Percentiles rank a stretch among this genome's conserved stretches.
Conservation (phyloP, 2,797 vertebrate species). For the Xyrichtys novacula region DNA sequence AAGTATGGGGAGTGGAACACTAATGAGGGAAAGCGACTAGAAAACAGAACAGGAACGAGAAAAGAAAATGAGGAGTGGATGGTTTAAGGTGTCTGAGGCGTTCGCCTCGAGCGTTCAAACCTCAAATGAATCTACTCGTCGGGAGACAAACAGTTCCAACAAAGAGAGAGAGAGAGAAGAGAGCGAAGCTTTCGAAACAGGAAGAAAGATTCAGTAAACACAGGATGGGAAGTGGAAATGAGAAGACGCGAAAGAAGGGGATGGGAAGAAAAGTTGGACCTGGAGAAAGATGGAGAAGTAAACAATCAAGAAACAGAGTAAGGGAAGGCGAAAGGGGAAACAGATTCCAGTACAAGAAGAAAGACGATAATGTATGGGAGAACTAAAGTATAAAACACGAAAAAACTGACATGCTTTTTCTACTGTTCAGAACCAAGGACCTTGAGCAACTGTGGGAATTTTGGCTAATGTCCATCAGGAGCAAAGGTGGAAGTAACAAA, state of each 20-base stretch:
- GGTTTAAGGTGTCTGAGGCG: constrained; percentile 54
- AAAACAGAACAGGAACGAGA: constrained; percentile 26
- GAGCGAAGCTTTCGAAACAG: constrained; percentile 37
- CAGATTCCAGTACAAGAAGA: neutral
- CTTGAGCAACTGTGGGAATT: neutral
- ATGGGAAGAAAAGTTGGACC: constrained; percentile 26
- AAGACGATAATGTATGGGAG: constrained; percentile 4
- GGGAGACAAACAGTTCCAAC: constrained; percentile 34
- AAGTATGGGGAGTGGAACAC: constrained; percentile 43
- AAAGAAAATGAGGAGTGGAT: constrained; percentile 40
- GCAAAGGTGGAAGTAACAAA: neutral
- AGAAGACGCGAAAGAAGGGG: constrained; percentile 28
- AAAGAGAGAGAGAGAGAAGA: constrained; percentile 13
- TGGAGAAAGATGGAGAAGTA: constrained; percentile 28
- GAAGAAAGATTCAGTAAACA: constrained; percentile 49
- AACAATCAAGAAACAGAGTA: constrained; percentile 34
- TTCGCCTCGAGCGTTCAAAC: constrained; percentile 46
- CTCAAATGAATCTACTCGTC: constrained; percentile 50
- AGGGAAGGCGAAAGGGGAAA: neutral
- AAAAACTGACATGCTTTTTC: constrained; percentile 3
- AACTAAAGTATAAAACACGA: neutral
- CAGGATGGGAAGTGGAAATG: constrained; percentile 49
- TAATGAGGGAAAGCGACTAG: constrained; percentile 42
- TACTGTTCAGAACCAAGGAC: neutral
- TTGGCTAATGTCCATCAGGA: neutral